phyloP scores from a whole-genome alignment of 2,888 invertebrate genomes.

The Cancer borealis region DNA sequence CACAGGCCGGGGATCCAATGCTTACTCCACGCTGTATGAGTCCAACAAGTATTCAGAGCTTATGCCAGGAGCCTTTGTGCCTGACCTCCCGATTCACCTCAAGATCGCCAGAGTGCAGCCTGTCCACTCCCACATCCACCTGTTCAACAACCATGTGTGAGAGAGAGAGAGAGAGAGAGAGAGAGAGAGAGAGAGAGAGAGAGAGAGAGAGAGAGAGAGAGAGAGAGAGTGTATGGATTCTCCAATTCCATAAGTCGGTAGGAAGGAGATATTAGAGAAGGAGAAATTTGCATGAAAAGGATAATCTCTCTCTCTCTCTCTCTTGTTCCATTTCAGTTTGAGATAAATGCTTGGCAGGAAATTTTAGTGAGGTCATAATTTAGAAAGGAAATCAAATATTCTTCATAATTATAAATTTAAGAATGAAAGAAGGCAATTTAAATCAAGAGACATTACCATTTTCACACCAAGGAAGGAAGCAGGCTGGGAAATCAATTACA shows the following conservation, averaged over 20 bases:
- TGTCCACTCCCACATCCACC: slow-evolving; percentile 65
- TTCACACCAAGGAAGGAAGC: no score
- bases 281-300: no score
- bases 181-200: background rate
- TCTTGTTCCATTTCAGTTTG: no score
- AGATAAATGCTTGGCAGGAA: no score
- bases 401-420: no score
- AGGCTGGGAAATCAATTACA: no score
- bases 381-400: no score
- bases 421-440: no score
- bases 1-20: slow-evolving; percentile 50
- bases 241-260: background rate
- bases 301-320: no score
- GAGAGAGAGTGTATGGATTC: background rate
- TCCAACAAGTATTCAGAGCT: slow-evolving; percentile 59
- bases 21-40: slow-evolving; percentile 65
- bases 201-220: background rate
- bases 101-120: slow-evolving; percentile 65
- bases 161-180: slow-evolving; percentile 4
- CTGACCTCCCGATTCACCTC: slow-evolving; percentile 56
- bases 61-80: slow-evolving; percentile 72
- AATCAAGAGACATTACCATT: no score
- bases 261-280: background rate
- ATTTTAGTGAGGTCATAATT: no score
- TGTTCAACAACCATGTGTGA: slow-evolving; percentile 74